A percentile compares a stretch with the other conserved stretches of the same genome.
These are phyloP conservation scores for Diploptera punctata DNA, from an alignment of 2,888 invertebrate genomes.

Conservation along the genomic window DNA sequence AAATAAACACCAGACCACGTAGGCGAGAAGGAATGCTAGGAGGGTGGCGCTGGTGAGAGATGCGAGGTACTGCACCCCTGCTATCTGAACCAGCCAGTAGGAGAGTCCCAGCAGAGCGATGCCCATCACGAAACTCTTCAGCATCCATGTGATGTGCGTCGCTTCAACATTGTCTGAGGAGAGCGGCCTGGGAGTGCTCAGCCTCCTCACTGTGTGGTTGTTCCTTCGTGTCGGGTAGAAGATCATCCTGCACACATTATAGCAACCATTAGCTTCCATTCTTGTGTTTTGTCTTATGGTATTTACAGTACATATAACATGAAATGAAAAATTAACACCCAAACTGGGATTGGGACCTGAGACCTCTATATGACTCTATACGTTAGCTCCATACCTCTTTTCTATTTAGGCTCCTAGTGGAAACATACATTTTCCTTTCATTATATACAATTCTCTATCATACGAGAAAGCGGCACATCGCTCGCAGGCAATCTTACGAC, in stretches of 20 bases:
- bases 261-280: too few relatives aligned
- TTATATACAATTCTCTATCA: too few relatives aligned
- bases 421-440: too few relatives aligned
- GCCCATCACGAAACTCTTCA: constrained; percentile 37
- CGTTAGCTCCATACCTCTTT: too few relatives aligned
- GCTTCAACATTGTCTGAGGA: background rate
- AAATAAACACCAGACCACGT: constrained; percentile 31
- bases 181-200: constrained; percentile 5
- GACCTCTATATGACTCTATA: too few relatives aligned
- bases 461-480: too few relatives aligned
- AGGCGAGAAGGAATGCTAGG: constrained; percentile 38
- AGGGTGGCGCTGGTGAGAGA: constrained; percentile 39
- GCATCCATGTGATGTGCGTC: constrained; percentile 31
- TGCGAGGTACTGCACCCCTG: constrained; percentile 40
- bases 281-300: too few relatives aligned
- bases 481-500: too few relatives aligned
- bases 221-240: constrained; percentile 28
- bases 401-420: too few relatives aligned
- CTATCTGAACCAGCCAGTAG: constrained; percentile 40
- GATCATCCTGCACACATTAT: constrained; percentile 21
- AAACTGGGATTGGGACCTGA: too few relatives aligned
- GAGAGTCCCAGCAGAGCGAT: constrained; percentile 37
- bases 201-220: background rate
- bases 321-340: too few relatives aligned
- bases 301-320: too few relatives aligned